phyloP scores from a whole-genome alignment of 2,113 vertebrate genomes.

The Trematomus loennbergii region DNA sequence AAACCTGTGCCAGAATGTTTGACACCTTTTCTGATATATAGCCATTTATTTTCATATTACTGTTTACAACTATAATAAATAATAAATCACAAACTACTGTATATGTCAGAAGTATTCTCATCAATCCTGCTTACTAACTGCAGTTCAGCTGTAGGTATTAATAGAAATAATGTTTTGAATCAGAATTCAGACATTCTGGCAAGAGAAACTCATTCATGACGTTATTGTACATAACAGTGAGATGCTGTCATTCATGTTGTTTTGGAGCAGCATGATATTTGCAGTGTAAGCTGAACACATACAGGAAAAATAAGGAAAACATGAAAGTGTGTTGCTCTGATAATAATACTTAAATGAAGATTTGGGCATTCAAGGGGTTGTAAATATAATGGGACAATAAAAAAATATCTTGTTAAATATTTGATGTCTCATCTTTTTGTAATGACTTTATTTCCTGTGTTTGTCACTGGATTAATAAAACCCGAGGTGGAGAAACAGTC shows the following conservation, averaged over 20 bases:
- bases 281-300: slow-evolving; percentile 4
- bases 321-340: slow-evolving; percentile 30
- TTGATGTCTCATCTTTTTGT: slow-evolving; percentile 13
- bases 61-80: slow-evolving; percentile 56
- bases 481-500: background rate
- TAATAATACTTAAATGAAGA: slow-evolving; percentile 30
- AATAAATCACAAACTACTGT: background rate
- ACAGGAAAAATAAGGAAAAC: background rate
- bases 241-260: slow-evolving; percentile 19
- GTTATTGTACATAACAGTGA: slow-evolving; percentile 26
- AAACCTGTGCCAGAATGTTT: slow-evolving; percentile 77
- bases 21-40: slow-evolving; percentile 56
- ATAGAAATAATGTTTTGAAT: slow-evolving; percentile 13
- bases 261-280: slow-evolving; percentile 21
- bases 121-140: slow-evolving; percentile 15
- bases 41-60: slow-evolving; percentile 66
- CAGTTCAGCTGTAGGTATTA: slow-evolving; percentile 21
- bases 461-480: background rate
- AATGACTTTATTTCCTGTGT: background rate
- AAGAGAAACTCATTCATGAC: slow-evolving; percentile 47
- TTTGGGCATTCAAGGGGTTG: slow-evolving; percentile 26
- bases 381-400: slow-evolving; percentile 63
- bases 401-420: slow-evolving; percentile 29
- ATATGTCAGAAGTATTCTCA: slow-evolving; percentile 4
- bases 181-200: slow-evolving; percentile 27